Base-by-base conservation (phyloP, 2,797 vertebrate species). In the Enteromius radiatus region DNA sequence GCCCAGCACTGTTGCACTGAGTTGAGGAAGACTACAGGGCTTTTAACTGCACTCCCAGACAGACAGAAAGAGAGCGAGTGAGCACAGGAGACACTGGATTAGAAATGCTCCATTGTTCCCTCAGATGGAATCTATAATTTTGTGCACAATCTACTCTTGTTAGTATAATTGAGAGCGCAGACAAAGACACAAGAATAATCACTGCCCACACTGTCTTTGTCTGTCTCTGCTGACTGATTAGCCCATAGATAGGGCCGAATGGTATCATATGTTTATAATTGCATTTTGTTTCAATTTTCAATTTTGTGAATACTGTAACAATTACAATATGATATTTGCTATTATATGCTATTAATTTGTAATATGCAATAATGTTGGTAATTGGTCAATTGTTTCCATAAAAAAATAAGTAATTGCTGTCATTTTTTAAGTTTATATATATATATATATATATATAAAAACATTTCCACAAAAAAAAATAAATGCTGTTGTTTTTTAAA, bases 81-180 rank as follows among this genome's bases (percentile, higher is more conserved):
- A 76, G 64, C 26, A 26, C 43, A 80, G 75, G 70, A 70, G 65
- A 84, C 59, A 78, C 47, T 64, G 84, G 52, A 77, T 71, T 63
- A 67, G 70, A 78, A 78, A 86, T 87, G 82, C 87, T 89, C 90
- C 89, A 92, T 94, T 94, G 91, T 94, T 92, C 86, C 84, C 21
- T 82, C 81, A 91, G 88, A 90, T 86, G 88, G 90, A 92, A 91
- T 91, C 91, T 92, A 90, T 93, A 92, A 93, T 91, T 92, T 92
- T 89, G 90, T 88, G 89, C 89, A 92, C 83, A 76, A 90, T 87
- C 89, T 90, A 90, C 85, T 87, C 90, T 90, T 90, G 89, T 89
- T 90, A 87, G 91, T 89, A 91, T 94, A 94, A 94, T 94, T 92
- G 92, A 93, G 89, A 93, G 90, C 76, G 84, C 89, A 93, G 91